Percentiles rank a stretch among this genome's conserved stretches.
Conservation (phyloP, 2,888 invertebrate genomes). For the Drosophila testacea region DNA sequence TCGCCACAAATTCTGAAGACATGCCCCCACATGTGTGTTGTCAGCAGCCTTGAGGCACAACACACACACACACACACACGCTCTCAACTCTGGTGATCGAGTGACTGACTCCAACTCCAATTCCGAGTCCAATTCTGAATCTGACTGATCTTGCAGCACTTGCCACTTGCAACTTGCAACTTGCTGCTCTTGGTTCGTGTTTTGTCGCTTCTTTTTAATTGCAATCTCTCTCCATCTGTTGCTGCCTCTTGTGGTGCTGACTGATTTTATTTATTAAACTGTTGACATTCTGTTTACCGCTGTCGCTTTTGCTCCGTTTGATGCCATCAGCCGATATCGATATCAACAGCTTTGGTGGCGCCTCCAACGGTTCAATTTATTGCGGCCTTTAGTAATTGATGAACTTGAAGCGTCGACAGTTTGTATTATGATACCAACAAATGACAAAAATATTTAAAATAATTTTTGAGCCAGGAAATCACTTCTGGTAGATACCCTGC, state of each 20-base stretch:
- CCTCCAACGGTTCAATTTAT: conserved; percentile 68
- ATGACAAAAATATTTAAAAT: not conserved
- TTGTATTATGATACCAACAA: conserved; percentile 15
- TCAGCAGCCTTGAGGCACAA: conserved; percentile 43
- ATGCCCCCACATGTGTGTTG: conserved; percentile 22
- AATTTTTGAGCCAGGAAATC: not conserved
- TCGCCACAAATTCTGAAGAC: conserved; percentile 19
- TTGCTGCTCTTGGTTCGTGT: conserved; percentile 25
- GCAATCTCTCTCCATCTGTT: conserved; percentile 43
- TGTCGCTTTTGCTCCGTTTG: conserved; percentile 28
- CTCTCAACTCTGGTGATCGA: conserved; percentile 29
- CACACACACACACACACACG: conserved; percentile 4
- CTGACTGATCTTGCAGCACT: conserved; percentile 46
- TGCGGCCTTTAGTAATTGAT: conserved; percentile 62
- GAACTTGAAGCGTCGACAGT: conserved; percentile 31
- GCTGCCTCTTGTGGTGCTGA: conserved; percentile 51
- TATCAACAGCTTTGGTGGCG: conserved; percentile 60
- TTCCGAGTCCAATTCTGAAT: conserved; percentile 27
- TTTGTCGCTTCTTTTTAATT: conserved; percentile 61
- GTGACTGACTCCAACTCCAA: conserved; percentile 20
- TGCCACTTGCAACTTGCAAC: conserved; percentile 38
- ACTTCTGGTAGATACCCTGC: not conserved
- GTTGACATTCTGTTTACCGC: conserved; percentile 75
- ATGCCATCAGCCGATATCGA: conserved; percentile 60
- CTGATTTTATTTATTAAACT: conserved; percentile 82